These are phyloP conservation scores for Charanyca ferruginea DNA, from an alignment of 2,888 invertebrate species.

Conservation along the genomic window DNA sequence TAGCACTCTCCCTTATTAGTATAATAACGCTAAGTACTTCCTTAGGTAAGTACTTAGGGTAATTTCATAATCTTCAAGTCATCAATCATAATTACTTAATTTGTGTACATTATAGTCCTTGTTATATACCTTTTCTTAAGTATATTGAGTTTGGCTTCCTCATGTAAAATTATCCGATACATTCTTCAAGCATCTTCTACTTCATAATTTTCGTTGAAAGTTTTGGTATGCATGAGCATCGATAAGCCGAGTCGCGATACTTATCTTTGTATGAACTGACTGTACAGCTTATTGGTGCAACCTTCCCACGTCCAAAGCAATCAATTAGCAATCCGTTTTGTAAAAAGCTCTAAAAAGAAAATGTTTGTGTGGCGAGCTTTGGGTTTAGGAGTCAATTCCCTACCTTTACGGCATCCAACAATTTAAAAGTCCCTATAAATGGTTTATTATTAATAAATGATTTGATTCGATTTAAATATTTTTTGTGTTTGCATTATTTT, in stretches of 20 bases:
- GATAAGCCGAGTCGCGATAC: background rate
- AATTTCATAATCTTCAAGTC: background rate
- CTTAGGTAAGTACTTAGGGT: background rate
- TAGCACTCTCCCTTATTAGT: slow-evolving; percentile 9
- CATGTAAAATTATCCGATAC: background rate
- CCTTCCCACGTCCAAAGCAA: no score
- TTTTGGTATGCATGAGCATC: background rate
- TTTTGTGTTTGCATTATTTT: no score
- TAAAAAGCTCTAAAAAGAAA: no score
- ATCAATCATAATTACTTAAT: slow-evolving; percentile 28
- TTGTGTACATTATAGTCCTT: slow-evolving; percentile 13
- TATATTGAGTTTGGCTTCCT: background rate
- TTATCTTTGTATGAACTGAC: background rate
- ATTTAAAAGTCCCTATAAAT: no score
- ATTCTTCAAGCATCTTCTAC: background rate
- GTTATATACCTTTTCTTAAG: background rate
- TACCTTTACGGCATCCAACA: no score
- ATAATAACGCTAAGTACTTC: background rate
- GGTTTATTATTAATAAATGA: no score
- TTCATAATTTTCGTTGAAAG: background rate
- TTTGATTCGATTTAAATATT: no score
- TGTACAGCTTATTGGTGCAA: no score
- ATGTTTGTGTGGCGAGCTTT: no score
- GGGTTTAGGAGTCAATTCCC: no score
- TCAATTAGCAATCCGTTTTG: no score